phyloP scores from a whole-genome alignment of 2,888 invertebrate species.

The Galeopsomyia nigrocyanea region DNA sequence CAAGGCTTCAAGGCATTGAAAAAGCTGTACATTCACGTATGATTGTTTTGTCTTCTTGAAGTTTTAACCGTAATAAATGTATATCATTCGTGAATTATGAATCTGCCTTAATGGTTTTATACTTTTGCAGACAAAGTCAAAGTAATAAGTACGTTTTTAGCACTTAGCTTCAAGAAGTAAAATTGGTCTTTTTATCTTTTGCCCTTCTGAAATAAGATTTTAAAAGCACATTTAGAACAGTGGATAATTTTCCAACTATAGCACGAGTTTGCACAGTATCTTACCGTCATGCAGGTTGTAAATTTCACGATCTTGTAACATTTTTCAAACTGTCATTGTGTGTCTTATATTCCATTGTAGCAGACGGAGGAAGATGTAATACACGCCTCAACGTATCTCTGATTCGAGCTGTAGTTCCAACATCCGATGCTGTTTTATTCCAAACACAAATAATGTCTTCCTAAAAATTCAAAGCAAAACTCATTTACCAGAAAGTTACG shows the following conservation, averaged over 20 bases:
- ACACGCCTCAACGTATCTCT: slow-evolving; percentile 95
- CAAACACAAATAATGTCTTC: slow-evolving; percentile 97
- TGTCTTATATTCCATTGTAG: slow-evolving; percentile 95
- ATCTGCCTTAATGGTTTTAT: slow-evolving; percentile 16
- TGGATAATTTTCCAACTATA: background rate
- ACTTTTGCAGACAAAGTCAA: slow-evolving; percentile 39
- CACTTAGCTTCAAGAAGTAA: slow-evolving; percentile 31
- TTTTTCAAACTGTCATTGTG: slow-evolving; percentile 83
- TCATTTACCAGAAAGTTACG: slow-evolving; percentile 6
- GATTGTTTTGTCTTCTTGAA: slow-evolving; percentile 27
- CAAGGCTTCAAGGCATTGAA: slow-evolving; percentile 30
- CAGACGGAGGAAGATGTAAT: slow-evolving; percentile 92
- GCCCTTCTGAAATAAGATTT: slow-evolving; percentile 24
- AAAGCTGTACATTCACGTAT: slow-evolving; percentile 43
- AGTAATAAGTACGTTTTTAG: slow-evolving; percentile 38
- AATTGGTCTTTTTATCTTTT: slow-evolving; percentile 24
- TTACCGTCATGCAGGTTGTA: slow-evolving; percentile 24
- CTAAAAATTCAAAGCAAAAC: slow-evolving; percentile 69
- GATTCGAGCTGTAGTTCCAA: slow-evolving; percentile 89
- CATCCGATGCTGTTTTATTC: slow-evolving; percentile 95
- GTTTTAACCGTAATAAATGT: slow-evolving; percentile 30
- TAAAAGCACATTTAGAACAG: slow-evolving; percentile 1
- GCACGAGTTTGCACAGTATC: no score
- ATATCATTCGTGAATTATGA: no score
- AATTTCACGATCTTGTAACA: slow-evolving; percentile 55